Conservation (phyloP, 2,797 vertebrate genomes). For the Alosa sapidissima region DNA sequence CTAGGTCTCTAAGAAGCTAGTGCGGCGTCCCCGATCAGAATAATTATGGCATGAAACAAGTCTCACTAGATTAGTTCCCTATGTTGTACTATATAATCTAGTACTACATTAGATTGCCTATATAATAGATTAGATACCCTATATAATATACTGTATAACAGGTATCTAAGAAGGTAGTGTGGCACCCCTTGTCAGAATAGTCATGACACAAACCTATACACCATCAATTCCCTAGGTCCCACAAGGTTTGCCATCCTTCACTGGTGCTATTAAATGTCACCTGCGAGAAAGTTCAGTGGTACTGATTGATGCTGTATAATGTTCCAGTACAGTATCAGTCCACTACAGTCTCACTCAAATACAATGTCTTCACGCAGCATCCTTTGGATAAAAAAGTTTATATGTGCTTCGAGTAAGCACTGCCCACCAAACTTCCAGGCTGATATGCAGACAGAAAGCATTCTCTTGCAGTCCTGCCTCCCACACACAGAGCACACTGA, state of each 20-base stretch:
- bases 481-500: background rate
- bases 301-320: background rate
- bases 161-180: background rate
- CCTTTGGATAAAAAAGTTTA: background rate
- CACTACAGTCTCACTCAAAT: background rate
- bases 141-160: background rate
- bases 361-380: conserved; percentile 1
- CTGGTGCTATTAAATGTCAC: background rate
- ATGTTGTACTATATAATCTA: too few relatives aligned
- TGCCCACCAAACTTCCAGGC: conserved; percentile 5
- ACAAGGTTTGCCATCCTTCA: background rate
- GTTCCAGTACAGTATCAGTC: background rate
- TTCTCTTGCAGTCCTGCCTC: background rate
- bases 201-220: background rate
- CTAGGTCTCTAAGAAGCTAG: background rate
- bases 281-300: background rate
- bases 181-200: background rate
- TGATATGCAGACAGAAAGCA: background rate
- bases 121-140: background rate
- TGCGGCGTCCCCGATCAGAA: background rate
- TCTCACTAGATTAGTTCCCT: too few relatives aligned
- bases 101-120: background rate
- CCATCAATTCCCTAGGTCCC: background rate
- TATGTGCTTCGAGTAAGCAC: background rate
- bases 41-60: background rate